phyloP scores from a whole-genome alignment of 2,113 vertebrate genomes.

The Amphiprion ocellaris region DNA sequence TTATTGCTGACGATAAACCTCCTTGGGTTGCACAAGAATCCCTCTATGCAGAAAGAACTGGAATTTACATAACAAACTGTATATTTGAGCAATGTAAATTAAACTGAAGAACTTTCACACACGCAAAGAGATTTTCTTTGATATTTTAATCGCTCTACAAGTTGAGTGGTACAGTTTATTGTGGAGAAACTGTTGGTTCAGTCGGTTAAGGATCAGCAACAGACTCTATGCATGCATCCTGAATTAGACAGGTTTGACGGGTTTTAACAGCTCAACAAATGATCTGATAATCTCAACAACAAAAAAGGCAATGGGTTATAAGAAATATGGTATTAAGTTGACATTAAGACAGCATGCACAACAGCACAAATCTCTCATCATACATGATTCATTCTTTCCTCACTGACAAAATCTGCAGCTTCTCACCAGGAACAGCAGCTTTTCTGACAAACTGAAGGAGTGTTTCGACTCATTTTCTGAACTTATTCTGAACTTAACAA shows the following conservation, averaged over 20 bases:
- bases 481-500: constrained; percentile 22
- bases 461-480: constrained; percentile 16
- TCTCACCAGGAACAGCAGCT: constrained; percentile 13
- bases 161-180: constrained; percentile 56
- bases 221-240: constrained; percentile 50
- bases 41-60: too few species aligned
- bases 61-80: too few species aligned
- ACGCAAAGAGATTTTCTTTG: neutral
- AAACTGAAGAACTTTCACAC: too few species aligned
- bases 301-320: constrained; percentile 39
- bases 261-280: constrained; percentile 28
- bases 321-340: constrained; percentile 37
- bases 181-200: constrained; percentile 35
- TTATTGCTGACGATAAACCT: too few species aligned
- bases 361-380: constrained; percentile 35
- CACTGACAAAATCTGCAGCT: constrained; percentile 27
- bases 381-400: constrained; percentile 52
- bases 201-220: constrained; percentile 27
- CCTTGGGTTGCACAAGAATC: too few species aligned
- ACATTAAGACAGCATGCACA: constrained; percentile 38
- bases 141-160: constrained; percentile 29
- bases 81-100: too few species aligned
- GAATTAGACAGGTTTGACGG: constrained; percentile 13
- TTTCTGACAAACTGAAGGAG: constrained; percentile 33
- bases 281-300: constrained; percentile 43